These are phyloP conservation scores for Phylloscopus collybita DNA, from an alignment of 2,797 vertebrate species.

Conservation along the genomic window DNA sequence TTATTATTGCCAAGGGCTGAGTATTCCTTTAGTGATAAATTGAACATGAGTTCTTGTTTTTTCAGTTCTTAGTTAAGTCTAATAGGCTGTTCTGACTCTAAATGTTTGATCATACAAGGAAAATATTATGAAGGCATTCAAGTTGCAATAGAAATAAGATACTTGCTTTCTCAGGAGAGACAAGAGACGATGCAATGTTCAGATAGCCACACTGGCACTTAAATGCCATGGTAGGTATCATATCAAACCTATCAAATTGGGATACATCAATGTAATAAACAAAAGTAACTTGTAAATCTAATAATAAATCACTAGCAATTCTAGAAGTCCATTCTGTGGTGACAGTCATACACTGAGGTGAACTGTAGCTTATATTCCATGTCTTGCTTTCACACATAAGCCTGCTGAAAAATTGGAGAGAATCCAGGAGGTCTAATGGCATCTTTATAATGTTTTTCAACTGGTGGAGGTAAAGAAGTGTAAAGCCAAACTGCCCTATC, in stretches of 20 bases:
- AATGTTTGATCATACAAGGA: neutral
- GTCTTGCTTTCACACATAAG: neutral
- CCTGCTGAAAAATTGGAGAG: neutral
- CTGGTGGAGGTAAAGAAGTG: neutral
- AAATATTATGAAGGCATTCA: neutral
- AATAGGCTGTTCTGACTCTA: neutral
- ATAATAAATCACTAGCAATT: neutral
- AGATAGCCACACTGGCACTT: neutral
- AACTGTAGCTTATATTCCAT: neutral
- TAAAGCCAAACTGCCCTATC: neutral
- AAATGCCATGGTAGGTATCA: neutral
- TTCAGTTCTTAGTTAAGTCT: neutral
- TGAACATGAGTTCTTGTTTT: neutral
- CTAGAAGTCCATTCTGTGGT: neutral
- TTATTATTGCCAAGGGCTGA: constrained; percentile 6
- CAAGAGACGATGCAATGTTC: neutral
- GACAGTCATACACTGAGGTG: neutral
- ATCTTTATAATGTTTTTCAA: neutral
- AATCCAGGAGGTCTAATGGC: neutral
- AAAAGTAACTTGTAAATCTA: neutral
- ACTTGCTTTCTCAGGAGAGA: neutral
- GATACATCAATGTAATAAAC: neutral
- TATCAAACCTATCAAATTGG: neutral
- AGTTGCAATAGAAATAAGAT: neutral
- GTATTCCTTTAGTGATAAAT: constrained; percentile 8